Conservation (phyloP, 2,113 vertebrate genomes). For the Bos javanicus region DNA sequence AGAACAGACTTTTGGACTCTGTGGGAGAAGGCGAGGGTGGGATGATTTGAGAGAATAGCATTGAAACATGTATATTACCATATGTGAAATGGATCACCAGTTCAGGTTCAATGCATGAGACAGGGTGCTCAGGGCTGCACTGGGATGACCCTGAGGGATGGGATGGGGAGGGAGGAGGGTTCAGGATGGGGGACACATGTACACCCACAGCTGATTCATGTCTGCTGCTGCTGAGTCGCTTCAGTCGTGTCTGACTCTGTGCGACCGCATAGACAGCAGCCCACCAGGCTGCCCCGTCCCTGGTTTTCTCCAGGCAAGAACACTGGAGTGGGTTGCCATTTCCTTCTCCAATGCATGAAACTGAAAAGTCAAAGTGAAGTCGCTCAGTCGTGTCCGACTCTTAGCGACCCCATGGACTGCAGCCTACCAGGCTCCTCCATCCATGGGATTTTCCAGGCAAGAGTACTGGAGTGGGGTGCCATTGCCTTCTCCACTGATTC, state of each 20-base stretch:
- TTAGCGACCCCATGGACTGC: too few relatives aligned
- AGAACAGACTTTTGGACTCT: not conserved
- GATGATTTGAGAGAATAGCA: not conserved
- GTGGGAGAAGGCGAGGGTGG: not conserved
- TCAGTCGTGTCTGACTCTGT: rapidly evolving
- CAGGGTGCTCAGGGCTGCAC: not conserved
- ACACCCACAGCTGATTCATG: not conserved
- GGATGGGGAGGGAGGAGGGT: not conserved
- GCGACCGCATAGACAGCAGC: too few relatives aligned
- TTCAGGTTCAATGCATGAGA: not conserved
- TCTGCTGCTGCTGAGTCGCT: not conserved
- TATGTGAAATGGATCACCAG: not conserved
- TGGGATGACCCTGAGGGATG: not conserved
- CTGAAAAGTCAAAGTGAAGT: too few relatives aligned
- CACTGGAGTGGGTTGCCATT: too few relatives aligned
- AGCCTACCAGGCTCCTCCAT: too few relatives aligned
- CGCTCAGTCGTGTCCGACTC: too few relatives aligned
- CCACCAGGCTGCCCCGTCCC: too few relatives aligned
- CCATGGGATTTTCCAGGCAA: too few relatives aligned
- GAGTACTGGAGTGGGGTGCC: too few relatives aligned
- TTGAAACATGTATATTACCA: not conserved
- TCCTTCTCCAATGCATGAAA: too few relatives aligned
- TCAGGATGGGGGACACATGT: not conserved
- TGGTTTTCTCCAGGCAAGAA: too few relatives aligned
- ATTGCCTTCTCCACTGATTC: not conserved